Evolutionary conservation across 2,113 vertebrate species (phyloP).

Genomic region (Pygathrix nemaeus): DNA sequence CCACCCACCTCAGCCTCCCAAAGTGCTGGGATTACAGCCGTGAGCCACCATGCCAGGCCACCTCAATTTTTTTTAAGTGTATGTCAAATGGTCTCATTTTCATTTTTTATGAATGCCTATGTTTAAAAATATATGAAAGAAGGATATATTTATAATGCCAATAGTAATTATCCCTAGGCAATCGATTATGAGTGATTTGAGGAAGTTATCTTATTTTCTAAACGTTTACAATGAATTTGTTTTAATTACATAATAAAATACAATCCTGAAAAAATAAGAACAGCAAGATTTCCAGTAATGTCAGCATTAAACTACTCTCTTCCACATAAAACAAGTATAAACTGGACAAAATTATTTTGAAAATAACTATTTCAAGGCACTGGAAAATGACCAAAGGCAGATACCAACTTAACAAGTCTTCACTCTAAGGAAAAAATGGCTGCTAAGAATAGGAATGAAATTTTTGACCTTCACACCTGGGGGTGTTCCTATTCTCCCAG

Average conservation of each 20-base stretch:
- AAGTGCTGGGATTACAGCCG: no score
- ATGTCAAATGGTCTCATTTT: background rate
- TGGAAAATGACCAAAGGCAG: background rate
- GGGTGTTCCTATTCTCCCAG: background rate
- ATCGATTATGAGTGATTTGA: background rate
- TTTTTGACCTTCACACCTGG: background rate
- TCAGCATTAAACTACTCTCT: background rate
- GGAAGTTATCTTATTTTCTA: background rate
- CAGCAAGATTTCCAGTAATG: background rate
- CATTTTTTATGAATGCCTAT: background rate
- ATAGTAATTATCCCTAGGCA: background rate
- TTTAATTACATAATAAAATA: background rate
- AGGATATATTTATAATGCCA: background rate
- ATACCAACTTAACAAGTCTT: background rate
- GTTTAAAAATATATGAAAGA: background rate
- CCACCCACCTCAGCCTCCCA: no score
- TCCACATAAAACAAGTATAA: background rate
- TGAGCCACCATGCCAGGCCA: no score
- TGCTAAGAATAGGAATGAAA: background rate
- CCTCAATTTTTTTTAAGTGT: background rate
- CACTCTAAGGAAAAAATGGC: background rate
- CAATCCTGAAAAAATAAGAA: background rate
- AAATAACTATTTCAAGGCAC: background rate
- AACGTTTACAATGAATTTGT: background rate
- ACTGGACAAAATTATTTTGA: background rate